Evolutionary conservation across 2,113 vertebrate species (phyloP), one percentile per base, ranked within the genome.

Genomic region (Xiphias gladius): DNA sequence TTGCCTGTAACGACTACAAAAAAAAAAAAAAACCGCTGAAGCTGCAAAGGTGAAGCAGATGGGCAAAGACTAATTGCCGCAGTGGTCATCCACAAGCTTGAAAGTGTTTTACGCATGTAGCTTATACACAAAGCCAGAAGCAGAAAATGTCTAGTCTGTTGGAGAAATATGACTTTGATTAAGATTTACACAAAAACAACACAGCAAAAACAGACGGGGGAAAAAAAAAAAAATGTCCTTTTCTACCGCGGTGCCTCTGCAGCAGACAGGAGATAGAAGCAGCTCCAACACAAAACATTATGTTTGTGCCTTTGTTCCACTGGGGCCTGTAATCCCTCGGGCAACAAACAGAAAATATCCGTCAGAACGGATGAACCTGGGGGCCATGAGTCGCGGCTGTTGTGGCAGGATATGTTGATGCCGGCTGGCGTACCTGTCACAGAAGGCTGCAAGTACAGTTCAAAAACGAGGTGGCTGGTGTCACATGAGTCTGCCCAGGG

Each of bases 261-360:
- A 50, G 82, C 55, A 57, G 73, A 72, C 82, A 83, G 73, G 35
- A 86, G 86, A 80, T n/a, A 80, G 84, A 85, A 88, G 75, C 84
- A 55, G 85, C 88, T 92, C 86, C 78, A 92, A 86, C 90, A 89
- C 88, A 39, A 89, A 93, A 89, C 91, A 92, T 93, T 89, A 91
- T 93, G 94, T 88, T 93, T 85, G 88, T 94, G 88, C 87, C 89
- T 93, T 90, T 91, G 93, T 93, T 84, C 87, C 61, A 55, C 73
- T 24, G 55, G 62, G 84, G 64, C 55, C 80, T 9, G 41, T 89
- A 85, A 91, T 92, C 89, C 93, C 91, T 78, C 75, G 26, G 93
- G 93, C 93, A 93, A 94, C 88, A 84, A 94, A 89, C 94, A 95
- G 93, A 93, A 88, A 94, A 86, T 69, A 80, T 84, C 82, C 84